Conservation (phyloP, 2,888 invertebrate genomes). For the Elegia similella region DNA sequence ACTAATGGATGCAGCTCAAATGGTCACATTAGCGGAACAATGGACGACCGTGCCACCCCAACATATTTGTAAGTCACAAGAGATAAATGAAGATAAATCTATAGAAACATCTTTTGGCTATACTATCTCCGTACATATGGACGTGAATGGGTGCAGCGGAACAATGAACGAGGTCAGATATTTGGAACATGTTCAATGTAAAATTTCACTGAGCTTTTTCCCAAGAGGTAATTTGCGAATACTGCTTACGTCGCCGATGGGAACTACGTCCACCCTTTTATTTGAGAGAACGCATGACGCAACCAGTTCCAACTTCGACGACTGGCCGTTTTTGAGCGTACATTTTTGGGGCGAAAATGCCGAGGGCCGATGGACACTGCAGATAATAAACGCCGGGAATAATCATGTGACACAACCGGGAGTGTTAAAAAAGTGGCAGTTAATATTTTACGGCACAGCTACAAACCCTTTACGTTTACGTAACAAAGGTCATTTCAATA, state of each 20-base stretch:
- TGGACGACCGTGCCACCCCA: conserved; percentile 97
- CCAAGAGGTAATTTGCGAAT: conserved; percentile 96
- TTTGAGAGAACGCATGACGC: conserved; percentile 96
- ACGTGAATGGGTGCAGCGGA: conserved; percentile 94
- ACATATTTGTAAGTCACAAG: conserved; percentile 96
- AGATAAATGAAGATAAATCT: conserved; percentile 90
- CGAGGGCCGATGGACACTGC: conserved; percentile 93
- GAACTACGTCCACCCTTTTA: conserved; percentile 94
- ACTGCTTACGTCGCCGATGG: conserved; percentile 94
- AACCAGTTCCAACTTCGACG: conserved; percentile 95
- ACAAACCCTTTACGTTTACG: conserved; percentile 90
- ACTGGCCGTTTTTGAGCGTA: conserved; percentile 99
- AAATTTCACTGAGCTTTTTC: conserved; percentile 94
- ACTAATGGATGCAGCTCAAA: conserved; percentile 97
- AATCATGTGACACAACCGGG: conserved; percentile 92
- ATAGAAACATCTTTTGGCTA: conserved; percentile 90
- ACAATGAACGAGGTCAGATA: conserved; percentile 93
- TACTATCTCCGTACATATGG: conserved; percentile 91
- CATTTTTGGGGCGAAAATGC: conserved; percentile 99
- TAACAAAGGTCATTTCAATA: conserved; percentile 76
- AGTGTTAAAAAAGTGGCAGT: conserved; percentile 95
- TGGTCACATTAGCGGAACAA: conserved; percentile 95
- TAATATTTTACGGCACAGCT: conserved; percentile 97
- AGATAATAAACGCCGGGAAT: conserved; percentile 88
- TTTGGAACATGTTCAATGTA: conserved; percentile 98